These are phyloP conservation scores for Lichenostomus cassidix DNA, from an alignment of 2,113 vertebrate genomes.

Conservation along the genomic window DNA sequence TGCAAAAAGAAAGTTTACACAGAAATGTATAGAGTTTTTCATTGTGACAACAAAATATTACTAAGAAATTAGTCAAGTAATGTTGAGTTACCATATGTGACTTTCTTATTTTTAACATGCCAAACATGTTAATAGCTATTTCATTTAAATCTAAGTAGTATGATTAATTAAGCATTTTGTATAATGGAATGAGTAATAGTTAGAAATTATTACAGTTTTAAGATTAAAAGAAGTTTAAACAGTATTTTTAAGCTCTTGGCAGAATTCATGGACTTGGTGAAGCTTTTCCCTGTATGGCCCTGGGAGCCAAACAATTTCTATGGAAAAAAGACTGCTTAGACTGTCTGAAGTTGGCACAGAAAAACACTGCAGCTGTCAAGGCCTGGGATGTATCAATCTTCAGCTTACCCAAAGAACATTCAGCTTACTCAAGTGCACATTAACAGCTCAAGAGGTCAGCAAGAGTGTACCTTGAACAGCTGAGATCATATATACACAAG, in stretches of 20 bases:
- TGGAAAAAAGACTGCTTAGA: constrained; percentile 11
- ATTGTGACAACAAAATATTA: not conserved
- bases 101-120: not conserved
- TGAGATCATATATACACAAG: constrained; percentile 2
- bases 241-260: constrained; percentile 43
- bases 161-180: not conserved
- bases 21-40: not conserved
- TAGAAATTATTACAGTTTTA: not conserved
- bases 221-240: constrained; percentile 1
- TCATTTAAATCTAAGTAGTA: not conserved
- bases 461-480: constrained; percentile 33
- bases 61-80: not conserved
- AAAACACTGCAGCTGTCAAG: constrained; percentile 68
- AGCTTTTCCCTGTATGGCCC: constrained; percentile 24
- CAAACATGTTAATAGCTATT: not conserved
- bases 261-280: constrained; percentile 46
- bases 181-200: not conserved
- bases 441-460: constrained; percentile 49
- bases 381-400: constrained; percentile 67
- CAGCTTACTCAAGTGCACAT: not conserved
- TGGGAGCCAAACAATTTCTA: constrained; percentile 47
- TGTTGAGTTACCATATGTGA: not conserved
- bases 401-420: constrained; percentile 47
- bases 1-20: not conserved
- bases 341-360: constrained; percentile 59